Evolutionary conservation across 2,797 vertebrate species (phyloP).

Genomic region (Bryconaethiops microstoma): DNA sequence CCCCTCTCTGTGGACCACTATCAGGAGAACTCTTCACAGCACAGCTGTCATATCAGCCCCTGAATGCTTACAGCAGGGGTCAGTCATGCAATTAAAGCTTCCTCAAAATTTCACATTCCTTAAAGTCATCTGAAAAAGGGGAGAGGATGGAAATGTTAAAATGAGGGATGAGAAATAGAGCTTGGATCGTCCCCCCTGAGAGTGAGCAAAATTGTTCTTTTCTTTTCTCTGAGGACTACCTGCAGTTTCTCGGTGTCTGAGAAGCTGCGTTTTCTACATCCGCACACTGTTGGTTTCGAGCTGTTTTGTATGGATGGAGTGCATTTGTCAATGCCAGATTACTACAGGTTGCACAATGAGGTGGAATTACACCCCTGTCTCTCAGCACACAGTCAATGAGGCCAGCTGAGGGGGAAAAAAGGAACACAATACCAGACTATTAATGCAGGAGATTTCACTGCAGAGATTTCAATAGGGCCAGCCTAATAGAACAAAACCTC

Average conservation of each 20-base stretch:
- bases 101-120: constrained; percentile 17
- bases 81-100: constrained; percentile 36
- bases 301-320: constrained; percentile 31
- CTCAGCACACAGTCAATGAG: constrained; percentile 33
- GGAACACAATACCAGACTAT: constrained; percentile 36
- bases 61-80: constrained; percentile 17
- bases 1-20: not conserved
- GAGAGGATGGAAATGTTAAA: not conserved
- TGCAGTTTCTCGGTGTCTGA: constrained; percentile 5
- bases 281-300: constrained; percentile 11
- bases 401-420: constrained; percentile 18
- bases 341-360: constrained; percentile 36
- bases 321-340: constrained; percentile 44
- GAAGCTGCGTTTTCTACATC: constrained; percentile 8
- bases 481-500: constrained; percentile 36
- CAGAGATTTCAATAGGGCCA: constrained; percentile 20
- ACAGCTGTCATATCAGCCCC: constrained; percentile 22
- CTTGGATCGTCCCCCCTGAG: not conserved
- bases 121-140: not conserved
- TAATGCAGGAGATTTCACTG: constrained; percentile 28
- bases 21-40: constrained; percentile 22
- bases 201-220: not conserved
- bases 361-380: constrained; percentile 43
- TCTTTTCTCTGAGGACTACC: constrained; percentile 16
- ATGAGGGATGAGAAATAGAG: constrained; percentile 1